Evolutionary conservation across 2,888 invertebrate species (phyloP), one percentile per base, ranked within the genome.

Genomic region (Aleiodes alternator): DNA sequence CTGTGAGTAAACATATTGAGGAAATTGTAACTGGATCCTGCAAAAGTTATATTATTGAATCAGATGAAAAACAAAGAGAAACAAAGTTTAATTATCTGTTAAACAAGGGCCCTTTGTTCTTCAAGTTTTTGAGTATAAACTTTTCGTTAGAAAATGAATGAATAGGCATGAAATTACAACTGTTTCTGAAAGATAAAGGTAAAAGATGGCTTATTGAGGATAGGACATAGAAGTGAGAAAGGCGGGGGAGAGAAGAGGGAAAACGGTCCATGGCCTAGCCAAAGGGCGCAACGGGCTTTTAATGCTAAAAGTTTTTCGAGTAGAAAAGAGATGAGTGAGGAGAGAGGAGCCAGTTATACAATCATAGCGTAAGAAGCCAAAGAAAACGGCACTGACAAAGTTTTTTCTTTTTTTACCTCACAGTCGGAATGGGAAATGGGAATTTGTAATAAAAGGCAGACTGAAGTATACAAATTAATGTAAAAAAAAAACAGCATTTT

Each of bases 301-400:
- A 68, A 68, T 68, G 51, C 51, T 51, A 51, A 68, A 68, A 68
- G 31, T 68, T 64, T 68, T 29, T 29, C 23, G 68, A 68, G 68
- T 66, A 12, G 68, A 31, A n/a, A 14, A 53, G n/a, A 29, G 48
- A 14, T 14, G 61, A 43, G 61, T n/a, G 38, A 14, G 23, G 38
- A 16, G 14, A 61, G n/a, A 48, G 9, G 64, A 23, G 23, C 23
- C 43, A 64, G 64, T 23, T 23, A 14, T 16, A 48, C 14, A 29
- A 48, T 43, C n/a, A 48, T 38, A 64, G 29, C 23, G 29, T 7
- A 64, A 16, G 64, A 43, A 43, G 48, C 23, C 43, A 48, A 64
- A 48, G 64, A 16, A 64, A 23, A 23, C 16, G 43, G 23, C 64
- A 64, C 38, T 38, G 23, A 48, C 48, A 48, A 64, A 64, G 23